A percentile compares a stretch with the other conserved stretches of the same genome.
phyloP scores from a whole-genome alignment of 2,113 vertebrate species.

The Megaptera novaeangliae region DNA sequence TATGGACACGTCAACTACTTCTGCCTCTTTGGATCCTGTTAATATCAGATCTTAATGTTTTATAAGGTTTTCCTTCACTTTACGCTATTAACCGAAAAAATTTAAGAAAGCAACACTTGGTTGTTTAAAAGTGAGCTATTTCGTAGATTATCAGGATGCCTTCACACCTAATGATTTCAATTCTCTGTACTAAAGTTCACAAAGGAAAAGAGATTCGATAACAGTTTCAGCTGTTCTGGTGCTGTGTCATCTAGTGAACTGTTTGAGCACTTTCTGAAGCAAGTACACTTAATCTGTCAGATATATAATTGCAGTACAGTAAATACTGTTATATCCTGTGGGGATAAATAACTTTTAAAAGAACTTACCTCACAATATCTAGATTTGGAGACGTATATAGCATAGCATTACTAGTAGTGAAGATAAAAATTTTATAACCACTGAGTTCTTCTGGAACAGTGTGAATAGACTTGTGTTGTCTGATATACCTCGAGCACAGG shows the following conservation, averaged over 20 bases:
- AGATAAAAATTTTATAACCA: background rate
- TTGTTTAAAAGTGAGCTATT: background rate
- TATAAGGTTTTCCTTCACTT: background rate
- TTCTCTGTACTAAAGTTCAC: background rate
- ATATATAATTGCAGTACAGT: background rate
- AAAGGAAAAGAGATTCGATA: background rate
- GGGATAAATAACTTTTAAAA: background rate
- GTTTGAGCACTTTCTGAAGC: background rate
- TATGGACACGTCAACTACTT: background rate
- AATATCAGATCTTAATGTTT: background rate
- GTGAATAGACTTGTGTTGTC: background rate
- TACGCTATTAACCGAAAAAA: background rate
- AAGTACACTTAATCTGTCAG: background rate
- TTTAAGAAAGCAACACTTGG: background rate
- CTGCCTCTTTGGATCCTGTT: background rate
- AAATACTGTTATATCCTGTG: background rate
- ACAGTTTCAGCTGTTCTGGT: background rate
- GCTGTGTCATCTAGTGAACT: background rate
- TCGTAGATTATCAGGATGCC: background rate
- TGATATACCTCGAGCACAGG: accelerated
- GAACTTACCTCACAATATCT: background rate
- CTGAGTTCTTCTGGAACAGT: background rate
- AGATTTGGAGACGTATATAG: background rate
- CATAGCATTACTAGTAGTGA: background rate
- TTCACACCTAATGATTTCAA: background rate